Evolutionary conservation across 1,140 invertebrate genomes (phyloP), one percentile per base, ranked within the genome.

Genomic region (Piezodorus guildinii): DNA sequence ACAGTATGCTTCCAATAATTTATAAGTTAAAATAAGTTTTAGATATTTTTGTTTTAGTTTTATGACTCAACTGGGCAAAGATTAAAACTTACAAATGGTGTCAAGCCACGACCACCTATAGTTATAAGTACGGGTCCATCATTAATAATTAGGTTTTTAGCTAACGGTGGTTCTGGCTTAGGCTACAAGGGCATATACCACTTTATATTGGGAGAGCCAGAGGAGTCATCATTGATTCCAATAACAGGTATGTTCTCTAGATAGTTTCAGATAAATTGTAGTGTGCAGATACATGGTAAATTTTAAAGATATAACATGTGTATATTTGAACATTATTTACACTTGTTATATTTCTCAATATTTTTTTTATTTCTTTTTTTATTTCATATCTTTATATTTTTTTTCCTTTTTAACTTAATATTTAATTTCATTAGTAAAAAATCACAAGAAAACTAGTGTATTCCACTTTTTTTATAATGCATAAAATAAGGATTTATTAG

Each of bases 151-250:
- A 77, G 83, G 69, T 88, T 87, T 71, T 83, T 84, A 66, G 85
- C 85, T 2, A 87, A 87, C 71, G 83, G 84, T 0, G 85, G 80
- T 17, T 82, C 83, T 8, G 81, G 82, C 49, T 72, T 81, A 0
- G 86, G 86, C 9, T 88, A 85, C 71, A 85, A 85, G 66, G 82
- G 83, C 0, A 77, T 79, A 66, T 86, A 87, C 66, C 80, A 80
- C 5, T 87, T 84, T 69, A 52, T 77, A 8, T 68, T 63, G 46
- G 78, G 76, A 2, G 77, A 80, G 59, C 69, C 75, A 27, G 77
- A 79, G 64, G 78, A 81, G 54, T 77, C 76, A 44, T 73, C 76
- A 15, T 71, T 80, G 58, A 78, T 80, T 62, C 81, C 82, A 52
- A 80, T 82, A 61, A 84, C 81, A 54, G 76, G 78, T 80, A 70